phyloP scores from a whole-genome alignment of 2,113 vertebrate genomes.

The Muntiacus muntjak region DNA sequence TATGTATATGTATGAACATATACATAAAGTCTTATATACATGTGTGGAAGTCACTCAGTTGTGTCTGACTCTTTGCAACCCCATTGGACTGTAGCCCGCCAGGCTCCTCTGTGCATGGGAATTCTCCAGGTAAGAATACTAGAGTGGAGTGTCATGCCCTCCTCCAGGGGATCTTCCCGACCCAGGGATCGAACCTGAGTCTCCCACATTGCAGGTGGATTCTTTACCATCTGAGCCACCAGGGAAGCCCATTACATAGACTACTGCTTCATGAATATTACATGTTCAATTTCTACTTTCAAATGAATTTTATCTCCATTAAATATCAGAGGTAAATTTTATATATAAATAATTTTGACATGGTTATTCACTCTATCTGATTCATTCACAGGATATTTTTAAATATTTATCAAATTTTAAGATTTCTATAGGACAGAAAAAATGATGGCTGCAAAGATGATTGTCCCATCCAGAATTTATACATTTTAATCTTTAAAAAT shows the following conservation, averaged over 20 bases:
- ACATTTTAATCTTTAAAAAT: background rate
- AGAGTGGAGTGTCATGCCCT: background rate
- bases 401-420: background rate
- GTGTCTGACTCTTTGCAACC: background rate
- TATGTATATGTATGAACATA: background rate
- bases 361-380: background rate
- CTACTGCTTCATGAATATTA: background rate
- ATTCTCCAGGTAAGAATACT: background rate
- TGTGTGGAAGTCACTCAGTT: background rate
- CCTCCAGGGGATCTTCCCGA: background rate
- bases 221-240: background rate
- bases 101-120: background rate
- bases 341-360: background rate
- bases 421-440: background rate
- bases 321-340: background rate
- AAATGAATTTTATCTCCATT: background rate
- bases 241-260: background rate
- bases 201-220: background rate
- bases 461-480: background rate
- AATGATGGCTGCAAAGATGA: background rate
- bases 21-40: background rate
- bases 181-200: background rate
- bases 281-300: background rate
- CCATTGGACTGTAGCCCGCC: accelerated
- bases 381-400: background rate